Conservation (phyloP, 2,888 invertebrate species). For the Troilus luridus region DNA sequence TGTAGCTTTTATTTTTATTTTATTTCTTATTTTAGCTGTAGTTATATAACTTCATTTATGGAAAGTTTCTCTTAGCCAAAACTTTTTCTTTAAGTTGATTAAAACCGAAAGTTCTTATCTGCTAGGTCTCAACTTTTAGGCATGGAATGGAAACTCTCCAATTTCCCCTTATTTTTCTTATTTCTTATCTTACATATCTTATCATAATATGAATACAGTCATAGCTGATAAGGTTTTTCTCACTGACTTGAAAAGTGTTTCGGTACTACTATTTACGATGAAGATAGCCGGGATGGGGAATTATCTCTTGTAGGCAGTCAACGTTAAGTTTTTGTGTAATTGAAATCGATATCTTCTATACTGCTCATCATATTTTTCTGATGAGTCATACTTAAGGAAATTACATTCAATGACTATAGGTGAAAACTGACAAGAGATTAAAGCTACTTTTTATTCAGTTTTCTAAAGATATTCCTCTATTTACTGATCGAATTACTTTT, state of each 20-base stretch:
- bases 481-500: too few species aligned
- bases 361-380: too few species aligned
- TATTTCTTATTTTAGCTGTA: too few species aligned
- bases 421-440: too few species aligned
- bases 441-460: too few species aligned
- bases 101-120: conserved; percentile 11
- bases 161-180: background rate
- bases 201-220: conserved; percentile 34
- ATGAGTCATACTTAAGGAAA: too few species aligned
- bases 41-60: background rate
- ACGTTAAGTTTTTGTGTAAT: background rate
- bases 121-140: background rate
- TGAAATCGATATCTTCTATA: too few species aligned
- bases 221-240: conserved; percentile 36
- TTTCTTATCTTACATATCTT: background rate
- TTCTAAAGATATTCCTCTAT: too few species aligned
- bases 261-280: background rate
- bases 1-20: too few species aligned
- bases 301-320: background rate
- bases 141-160: background rate
- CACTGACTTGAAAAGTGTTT: conserved; percentile 5
- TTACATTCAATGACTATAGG: too few species aligned
- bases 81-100: background rate
- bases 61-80: background rate
- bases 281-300: background rate